Base-by-base conservation (phyloP, 2,888 invertebrate species). In the Sicus ferrugineus region DNA sequence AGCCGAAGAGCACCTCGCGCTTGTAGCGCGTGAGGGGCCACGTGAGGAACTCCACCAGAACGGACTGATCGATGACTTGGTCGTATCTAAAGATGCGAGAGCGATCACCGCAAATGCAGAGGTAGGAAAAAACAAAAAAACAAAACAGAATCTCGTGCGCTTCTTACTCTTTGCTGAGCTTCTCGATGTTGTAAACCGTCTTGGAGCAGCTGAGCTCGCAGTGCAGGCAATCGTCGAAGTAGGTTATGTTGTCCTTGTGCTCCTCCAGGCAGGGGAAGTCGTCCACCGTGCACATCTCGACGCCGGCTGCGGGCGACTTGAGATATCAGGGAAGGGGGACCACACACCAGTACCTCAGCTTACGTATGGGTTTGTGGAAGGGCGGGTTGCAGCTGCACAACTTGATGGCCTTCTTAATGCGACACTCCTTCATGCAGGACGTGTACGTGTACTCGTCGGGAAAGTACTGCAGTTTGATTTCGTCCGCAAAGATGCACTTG, bases 1-100 rank as follows among this genome's bases (percentile, higher is more conserved):
- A 93, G 68, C 93, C 94, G 80, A 94, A 94, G 52, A 92, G 87
- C 21, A 93, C 93, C 82, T 93, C 93, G 34, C 93, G 88, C 79
- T 92, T 93, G 80, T 92, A 93, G 3, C 91, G 88, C 30, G 93
- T 90, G 67, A 83, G 81, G 2, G 83, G 84, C 93, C 93, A 93
- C 0, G 92, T 92, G 0, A 92, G 90, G 79, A 92, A 93, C 81
- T 91, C 85, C 5, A 86, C 81, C 28, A 80, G 73, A 0, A 86
- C 81, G 3, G 82, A 73, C 77, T 52, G 83, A 73, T 71, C 80
- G 68, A 70, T 79, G 72, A 30, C 76, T 54, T 75, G 76, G 3
- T 76, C 78, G 59, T 74, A 73, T 56, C 80, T 80, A 7, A 42
- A 19, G 38, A 70, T 26, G n/a, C 11, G 21, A 6, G 6, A 11